A percentile compares a stretch with the other conserved stretches of the same genome.
Evolutionary conservation across 2,113 vertebrate genomes (phyloP).

Genomic region (Sceloporus tristichus): DNA sequence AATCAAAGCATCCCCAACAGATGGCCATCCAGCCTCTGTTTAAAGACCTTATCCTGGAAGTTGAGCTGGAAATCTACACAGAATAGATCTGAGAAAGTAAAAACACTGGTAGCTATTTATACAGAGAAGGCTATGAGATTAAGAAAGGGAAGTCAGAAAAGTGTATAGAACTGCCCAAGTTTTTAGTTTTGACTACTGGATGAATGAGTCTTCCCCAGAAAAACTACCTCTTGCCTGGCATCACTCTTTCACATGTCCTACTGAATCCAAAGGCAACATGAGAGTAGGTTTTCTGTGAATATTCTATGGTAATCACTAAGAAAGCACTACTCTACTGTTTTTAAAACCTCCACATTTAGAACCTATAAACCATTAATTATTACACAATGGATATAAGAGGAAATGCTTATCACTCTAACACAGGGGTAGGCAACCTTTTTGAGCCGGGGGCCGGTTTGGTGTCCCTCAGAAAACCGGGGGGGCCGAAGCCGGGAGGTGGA

Average conservation of each 20-base stretch:
- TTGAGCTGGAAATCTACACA: background rate
- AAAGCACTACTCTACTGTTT: background rate
- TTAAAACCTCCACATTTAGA: background rate
- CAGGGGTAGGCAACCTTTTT: too few species aligned
- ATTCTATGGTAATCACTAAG: background rate
- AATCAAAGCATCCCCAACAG: too few species aligned
- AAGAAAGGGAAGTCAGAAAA: too few species aligned
- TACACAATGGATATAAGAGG: background rate
- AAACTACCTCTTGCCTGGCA: background rate
- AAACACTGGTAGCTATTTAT: background rate
- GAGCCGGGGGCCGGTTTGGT: too few species aligned
- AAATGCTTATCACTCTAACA: background rate
- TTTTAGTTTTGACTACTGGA: background rate
- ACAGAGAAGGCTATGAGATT: background rate
- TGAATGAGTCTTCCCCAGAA: background rate
- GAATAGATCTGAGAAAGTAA: too few species aligned
- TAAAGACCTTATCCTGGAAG: too few species aligned
- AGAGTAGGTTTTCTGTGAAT: background rate
- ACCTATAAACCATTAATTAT: background rate
- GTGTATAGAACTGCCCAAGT: background rate
- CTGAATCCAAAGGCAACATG: background rate
- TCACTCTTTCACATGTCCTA: background rate
- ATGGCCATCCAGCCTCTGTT: too few species aligned
- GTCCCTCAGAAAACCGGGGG: too few species aligned
- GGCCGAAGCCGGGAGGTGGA: too few species aligned